Base-by-base conservation (phyloP, 2,113 vertebrate species). In the Ranitomeya imitator region DNA sequence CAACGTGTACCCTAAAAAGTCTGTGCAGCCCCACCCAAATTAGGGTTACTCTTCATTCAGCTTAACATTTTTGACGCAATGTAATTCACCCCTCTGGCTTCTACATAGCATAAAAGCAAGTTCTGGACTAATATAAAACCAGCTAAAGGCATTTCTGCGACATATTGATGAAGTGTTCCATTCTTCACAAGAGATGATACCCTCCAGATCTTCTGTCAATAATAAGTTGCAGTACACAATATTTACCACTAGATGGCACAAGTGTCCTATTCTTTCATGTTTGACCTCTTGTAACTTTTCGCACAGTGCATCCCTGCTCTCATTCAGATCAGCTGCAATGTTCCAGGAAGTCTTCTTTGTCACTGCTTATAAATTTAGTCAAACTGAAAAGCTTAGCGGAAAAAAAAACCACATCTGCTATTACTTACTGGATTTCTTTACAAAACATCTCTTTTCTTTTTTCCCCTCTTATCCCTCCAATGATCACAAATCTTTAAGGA, bases 391-490 rank as follows among this genome's bases (percentile, higher is more conserved):
- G 45, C n/a, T 14, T 45, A 8, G 74, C 21, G 5, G 80, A 67
- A 81, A 82, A 59, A n/a, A 45, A 45, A 45, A 37, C 37, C 85
- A 89, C 85, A 90, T 90, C 90, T 91, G 88, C 79, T 88, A 57
- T 60, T 55, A 81, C 82, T 90, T 86, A 88, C 83, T 79, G 59
- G 80, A 54, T 81, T 87, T 81, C 82, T 77, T 85, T 45, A 55
- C 61, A 76, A 60, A 85, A 57, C 18, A 83, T 45, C 23, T 0
- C 21, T 85, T 59, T 23, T 63, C 55, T 77, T 23, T 63, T 65
- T 77, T 67, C 23, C 19, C 57, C 59, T 37, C 65, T 71, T 59
- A 67, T 54, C 65, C 57, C 18, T 71, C 59, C 18, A 78, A 65
- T 77, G 87, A 83, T 79, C 18, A 16, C 78, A 71, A 59, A 73